These are phyloP conservation scores for Actinostola sp. DNA, from an alignment of 92 coral and sea anemone genomes.

Conservation along the genomic window DNA sequence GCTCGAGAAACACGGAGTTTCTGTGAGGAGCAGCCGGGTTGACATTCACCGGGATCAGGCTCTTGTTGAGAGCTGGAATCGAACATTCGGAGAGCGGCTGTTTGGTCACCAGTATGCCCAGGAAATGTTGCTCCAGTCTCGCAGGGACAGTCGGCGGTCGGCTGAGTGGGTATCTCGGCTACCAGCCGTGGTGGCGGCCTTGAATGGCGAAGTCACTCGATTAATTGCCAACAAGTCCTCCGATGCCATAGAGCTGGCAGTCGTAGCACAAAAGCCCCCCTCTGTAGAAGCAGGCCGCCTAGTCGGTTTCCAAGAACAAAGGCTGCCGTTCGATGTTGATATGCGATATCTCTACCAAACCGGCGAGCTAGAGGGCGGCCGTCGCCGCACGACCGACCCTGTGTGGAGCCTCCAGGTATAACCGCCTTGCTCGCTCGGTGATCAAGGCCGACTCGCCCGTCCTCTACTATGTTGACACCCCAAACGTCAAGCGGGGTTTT, in stretches of 20 bases:
- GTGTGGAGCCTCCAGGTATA: constrained; percentile 3
- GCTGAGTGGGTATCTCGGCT: constrained; percentile 42
- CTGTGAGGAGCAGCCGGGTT: background rate
- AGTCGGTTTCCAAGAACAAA: background rate
- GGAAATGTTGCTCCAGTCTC: constrained; percentile 28
- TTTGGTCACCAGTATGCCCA: constrained; percentile 37
- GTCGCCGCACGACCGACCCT: constrained; percentile 30
- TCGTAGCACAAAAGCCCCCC: too few relatives aligned
- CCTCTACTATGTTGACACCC: background rate
- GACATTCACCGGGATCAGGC: constrained; percentile 29
- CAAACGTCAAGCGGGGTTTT: constrained; percentile 7
- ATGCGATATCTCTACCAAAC: background rate
- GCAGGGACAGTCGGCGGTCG: too few relatives aligned
- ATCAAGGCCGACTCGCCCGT: constrained; percentile 2
- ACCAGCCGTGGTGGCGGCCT: constrained; percentile 32
- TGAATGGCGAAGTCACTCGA: too few relatives aligned
- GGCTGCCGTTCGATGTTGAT: background rate
- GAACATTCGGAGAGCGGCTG: constrained; percentile 29
- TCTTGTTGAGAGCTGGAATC: constrained; percentile 20
- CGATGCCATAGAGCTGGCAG: too few relatives aligned
- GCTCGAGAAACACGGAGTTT: constrained; percentile 4
- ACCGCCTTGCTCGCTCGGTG: background rate
- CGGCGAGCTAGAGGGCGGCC: constrained; percentile 3
- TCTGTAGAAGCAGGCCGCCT: too few relatives aligned
- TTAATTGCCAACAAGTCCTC: too few relatives aligned